Base-by-base conservation (phyloP, 1,140 invertebrate genomes). In the Philopotamus ludificatus region DNA sequence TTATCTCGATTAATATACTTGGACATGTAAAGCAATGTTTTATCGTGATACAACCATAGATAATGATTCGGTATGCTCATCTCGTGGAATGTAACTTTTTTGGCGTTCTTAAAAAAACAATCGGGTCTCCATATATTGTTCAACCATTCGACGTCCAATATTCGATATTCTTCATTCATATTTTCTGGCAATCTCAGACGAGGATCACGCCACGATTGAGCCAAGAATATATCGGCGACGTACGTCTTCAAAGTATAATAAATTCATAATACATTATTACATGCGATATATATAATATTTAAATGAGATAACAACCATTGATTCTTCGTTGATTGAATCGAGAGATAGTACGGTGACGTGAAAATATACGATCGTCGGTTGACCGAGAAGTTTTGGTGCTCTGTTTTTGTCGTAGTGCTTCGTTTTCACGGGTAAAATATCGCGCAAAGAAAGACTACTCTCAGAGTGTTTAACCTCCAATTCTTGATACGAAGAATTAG, bases 31-130 rank as follows among this genome's bases (percentile, higher is more conserved):
- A 94, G 84, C 54, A 94, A 75, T 0, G 91, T 94, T 76, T 94
- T 94, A 73, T 94, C 92, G 74, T 93, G 90, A 74, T 94, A 94
- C 41, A 94, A 75, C 92, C 92, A 94, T 1, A 94, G 80, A 78
- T 95, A 95, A 77, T 95, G 93, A 78, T 95, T 95, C 0, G 93
- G 92, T 76, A 95, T 93, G 73, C 90, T 94, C 92, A 95, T 95
- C 80, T 94, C 92, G 70, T 94, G 92, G 71, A 94, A 95, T 1
- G 91, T 94, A 21, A 95, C 92, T 75, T 92, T 92, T 75, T 95
- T 95, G 34, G 93, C 92, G 75, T 95, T 95, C 79, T 94, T 94
- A 75, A 95, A 94, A 79, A 95, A 94, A 75, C 91, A 93, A 77
- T 95, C 93, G 0, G 93, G 93, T 59, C 92, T 83, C 93, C 93